These are phyloP conservation scores for Chloroceryle inda DNA, from an alignment of 2,797 vertebrate species.

Conservation along the genomic window DNA sequence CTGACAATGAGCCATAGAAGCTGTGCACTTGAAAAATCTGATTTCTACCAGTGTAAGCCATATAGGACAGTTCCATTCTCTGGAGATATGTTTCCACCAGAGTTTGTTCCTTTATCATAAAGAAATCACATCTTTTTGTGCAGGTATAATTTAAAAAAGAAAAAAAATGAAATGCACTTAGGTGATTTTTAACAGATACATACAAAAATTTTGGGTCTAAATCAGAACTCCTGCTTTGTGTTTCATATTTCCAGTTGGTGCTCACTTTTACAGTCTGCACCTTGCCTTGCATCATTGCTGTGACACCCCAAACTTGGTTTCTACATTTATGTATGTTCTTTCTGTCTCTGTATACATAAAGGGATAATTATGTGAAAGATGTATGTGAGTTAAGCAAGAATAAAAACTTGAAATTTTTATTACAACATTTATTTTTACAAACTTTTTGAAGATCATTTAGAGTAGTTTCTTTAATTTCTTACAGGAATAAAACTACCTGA, in stretches of 20 bases:
- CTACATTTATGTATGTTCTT: not conserved
- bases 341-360: not conserved
- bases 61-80: not conserved
- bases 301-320: not conserved
- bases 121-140: accelerated
- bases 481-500: not conserved
- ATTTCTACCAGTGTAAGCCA: not conserved
- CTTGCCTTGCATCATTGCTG: not conserved
- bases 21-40: not conserved
- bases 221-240: not conserved
- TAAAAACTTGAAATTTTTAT: not conserved
- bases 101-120: not conserved
- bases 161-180: accelerated
- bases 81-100: not conserved
- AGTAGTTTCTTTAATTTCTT: not conserved
- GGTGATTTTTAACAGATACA: not conserved
- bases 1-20: not conserved
- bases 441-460: accelerated
- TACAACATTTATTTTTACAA: not conserved
- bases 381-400: not conserved
- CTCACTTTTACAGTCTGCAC: not conserved
- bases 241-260: not conserved
- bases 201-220: not conserved
- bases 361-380: not conserved
- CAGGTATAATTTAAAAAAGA: not conserved